These are phyloP conservation scores for Phodopus roborovskii DNA, from an alignment of 2,113 vertebrate species.

Conservation along the genomic window DNA sequence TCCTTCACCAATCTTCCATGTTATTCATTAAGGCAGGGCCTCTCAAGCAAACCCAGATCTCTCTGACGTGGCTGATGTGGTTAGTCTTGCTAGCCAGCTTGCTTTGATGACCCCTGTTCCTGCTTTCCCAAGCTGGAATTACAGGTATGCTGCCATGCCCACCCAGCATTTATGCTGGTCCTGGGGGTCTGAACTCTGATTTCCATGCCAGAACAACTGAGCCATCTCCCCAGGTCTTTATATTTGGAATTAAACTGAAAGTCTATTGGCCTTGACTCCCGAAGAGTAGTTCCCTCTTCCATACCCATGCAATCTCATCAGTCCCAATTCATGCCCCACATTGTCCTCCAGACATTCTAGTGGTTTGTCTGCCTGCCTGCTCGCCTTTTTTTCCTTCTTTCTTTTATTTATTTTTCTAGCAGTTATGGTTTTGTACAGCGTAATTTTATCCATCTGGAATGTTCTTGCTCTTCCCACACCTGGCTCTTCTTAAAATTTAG, in stretches of 20 bases:
- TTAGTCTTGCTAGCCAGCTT: background rate
- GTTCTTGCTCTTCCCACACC: background rate
- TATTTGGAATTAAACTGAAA: background rate
- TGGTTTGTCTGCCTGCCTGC: background rate
- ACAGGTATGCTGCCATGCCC: background rate
- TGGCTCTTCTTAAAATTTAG: background rate
- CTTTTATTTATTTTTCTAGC: background rate
- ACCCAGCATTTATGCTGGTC: background rate
- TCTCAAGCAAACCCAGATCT: background rate
- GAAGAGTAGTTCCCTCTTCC: background rate
- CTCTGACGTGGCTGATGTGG: background rate
- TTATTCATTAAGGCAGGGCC: background rate
- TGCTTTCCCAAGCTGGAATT: background rate
- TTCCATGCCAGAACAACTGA: background rate
- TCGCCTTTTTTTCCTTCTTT: background rate
- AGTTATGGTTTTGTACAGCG: background rate
- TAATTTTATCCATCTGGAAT: constrained; percentile 25
- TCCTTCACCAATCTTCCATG: background rate
- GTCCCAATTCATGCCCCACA: background rate
- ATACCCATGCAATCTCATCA: accelerated
- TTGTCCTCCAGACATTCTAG: background rate
- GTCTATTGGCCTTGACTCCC: background rate
- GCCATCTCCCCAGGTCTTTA: background rate
- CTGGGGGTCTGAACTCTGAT: background rate
- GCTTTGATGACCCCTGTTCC: background rate